phyloP scores from a whole-genome alignment of 2,113 vertebrate genomes.

The Sinocyclocheilus grahami region DNA sequence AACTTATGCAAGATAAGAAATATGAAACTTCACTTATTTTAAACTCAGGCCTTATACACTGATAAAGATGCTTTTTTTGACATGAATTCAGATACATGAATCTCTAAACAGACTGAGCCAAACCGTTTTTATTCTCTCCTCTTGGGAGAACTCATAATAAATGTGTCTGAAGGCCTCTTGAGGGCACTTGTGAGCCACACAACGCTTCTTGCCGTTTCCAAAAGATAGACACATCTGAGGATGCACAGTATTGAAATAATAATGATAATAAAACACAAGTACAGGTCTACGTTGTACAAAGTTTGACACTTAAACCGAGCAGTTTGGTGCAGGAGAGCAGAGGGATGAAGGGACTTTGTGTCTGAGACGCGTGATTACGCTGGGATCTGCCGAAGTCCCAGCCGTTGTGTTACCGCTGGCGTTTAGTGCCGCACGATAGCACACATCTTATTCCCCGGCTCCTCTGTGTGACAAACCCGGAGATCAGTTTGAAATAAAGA shows the following conservation, averaged over 20 bases:
- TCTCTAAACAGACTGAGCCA: background rate
- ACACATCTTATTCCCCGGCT: constrained; percentile 12
- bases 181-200: constrained; percentile 46
- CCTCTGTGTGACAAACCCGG: constrained; percentile 27
- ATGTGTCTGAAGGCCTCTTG: constrained; percentile 24
- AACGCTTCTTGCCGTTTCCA: background rate
- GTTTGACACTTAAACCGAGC: constrained; percentile 30
- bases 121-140: constrained; percentile 40
- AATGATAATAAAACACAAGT: constrained; percentile 3
- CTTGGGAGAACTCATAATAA: background rate
- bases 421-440: constrained; percentile 30
- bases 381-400: constrained; percentile 20
- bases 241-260: constrained; percentile 22
- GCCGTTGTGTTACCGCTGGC: constrained; percentile 5
- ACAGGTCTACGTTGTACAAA: constrained; percentile 23
- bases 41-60: background rate
- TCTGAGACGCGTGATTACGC: constrained; percentile 28
- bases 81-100: background rate
- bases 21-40: constrained; percentile 9
- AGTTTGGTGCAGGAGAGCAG: constrained; percentile 5
- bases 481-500: constrained; percentile 42
- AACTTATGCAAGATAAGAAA: background rate
- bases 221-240: constrained; percentile 36
- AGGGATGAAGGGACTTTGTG: constrained; percentile 30
- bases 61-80: background rate